These are phyloP conservation scores for Crypturellus tataupa DNA, from an alignment of 2,797 vertebrate species.

Conservation along the genomic window DNA sequence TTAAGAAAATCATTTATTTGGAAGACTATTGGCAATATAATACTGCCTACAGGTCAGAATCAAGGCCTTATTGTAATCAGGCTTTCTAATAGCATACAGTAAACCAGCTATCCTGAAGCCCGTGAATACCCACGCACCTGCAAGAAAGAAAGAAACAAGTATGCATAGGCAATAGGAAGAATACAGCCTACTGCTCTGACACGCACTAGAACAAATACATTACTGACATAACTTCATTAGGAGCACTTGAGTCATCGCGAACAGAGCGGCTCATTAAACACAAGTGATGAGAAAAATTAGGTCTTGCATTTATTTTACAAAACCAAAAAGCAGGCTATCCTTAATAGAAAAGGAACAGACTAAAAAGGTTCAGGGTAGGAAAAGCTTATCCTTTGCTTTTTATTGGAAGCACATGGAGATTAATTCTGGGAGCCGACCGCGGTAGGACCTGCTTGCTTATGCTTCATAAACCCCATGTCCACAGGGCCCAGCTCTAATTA, in stretches of 20 bases:
- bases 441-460: neutral
- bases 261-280: neutral
- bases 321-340: neutral
- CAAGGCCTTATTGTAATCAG: neutral
- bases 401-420: neutral
- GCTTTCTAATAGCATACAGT: neutral
- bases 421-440: neutral
- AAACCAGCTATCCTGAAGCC: neutral
- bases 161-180: neutral
- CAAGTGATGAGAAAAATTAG: neutral
- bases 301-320: neutral
- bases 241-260: neutral
- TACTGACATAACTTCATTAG: neutral
- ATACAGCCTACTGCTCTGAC: neutral
- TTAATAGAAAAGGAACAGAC: neutral
- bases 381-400: neutral
- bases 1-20: neutral
- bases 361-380: neutral
- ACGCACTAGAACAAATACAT: neutral
- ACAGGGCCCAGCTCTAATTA: neutral
- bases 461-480: neutral
- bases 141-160: neutral
- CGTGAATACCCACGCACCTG: neutral
- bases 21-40: neutral
- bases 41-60: neutral